Percentiles rank a stretch among this genome's conserved stretches.
phyloP scores from a whole-genome alignment of 2,888 invertebrate genomes.

The Malthinus flaveolus region DNA sequence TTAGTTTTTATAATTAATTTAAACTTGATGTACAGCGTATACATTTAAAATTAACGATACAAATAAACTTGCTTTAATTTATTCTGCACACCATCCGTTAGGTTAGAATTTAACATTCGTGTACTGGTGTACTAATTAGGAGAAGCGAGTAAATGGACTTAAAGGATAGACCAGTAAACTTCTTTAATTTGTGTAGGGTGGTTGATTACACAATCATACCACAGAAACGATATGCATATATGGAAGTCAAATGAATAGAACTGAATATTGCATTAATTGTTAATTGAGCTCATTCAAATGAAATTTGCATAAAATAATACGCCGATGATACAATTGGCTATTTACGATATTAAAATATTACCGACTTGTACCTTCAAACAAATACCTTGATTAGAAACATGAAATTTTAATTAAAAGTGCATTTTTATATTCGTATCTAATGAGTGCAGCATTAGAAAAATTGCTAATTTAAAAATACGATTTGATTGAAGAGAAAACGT shows the following conservation, averaged over 20 bases:
- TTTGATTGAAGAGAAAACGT: too few relatives aligned
- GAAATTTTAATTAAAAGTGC: too few relatives aligned
- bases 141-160: not conserved
- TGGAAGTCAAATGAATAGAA: not conserved
- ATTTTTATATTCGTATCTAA: too few relatives aligned
- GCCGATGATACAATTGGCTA: too few relatives aligned
- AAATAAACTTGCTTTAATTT: constrained; percentile 18
- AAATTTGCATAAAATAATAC: constrained; percentile 2
- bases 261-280: constrained; percentile 4
- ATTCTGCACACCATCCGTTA: constrained; percentile 9
- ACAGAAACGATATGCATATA: not conserved
- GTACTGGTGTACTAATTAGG: constrained; percentile 14
- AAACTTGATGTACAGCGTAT: constrained; percentile 8
- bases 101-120: not conserved
- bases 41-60: constrained; percentile 17
- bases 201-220: not conserved
- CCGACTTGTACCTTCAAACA: too few relatives aligned
- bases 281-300: constrained; percentile 1
- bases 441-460: too few relatives aligned
- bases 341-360: too few relatives aligned
- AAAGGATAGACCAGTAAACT: not conserved
- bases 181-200: not conserved
- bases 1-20: too few relatives aligned
- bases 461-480: too few relatives aligned
- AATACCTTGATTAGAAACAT: too few relatives aligned